phyloP scores from a whole-genome alignment of 2,888 invertebrate genomes.

The Megalurothrips usitatus region DNA sequence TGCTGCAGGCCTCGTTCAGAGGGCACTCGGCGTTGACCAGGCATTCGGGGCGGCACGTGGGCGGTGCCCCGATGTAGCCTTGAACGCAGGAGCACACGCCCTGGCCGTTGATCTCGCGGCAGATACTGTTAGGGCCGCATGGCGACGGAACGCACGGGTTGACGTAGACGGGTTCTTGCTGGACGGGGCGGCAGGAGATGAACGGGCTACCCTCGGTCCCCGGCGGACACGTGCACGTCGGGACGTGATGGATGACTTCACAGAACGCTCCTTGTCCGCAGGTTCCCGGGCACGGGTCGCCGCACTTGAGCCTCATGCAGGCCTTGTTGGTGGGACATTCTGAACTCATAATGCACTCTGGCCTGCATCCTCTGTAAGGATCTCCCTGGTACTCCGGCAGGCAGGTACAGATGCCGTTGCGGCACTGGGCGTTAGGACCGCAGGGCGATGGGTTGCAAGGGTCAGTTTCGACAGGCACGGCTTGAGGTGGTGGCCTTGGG shows the following conservation, averaged over 20 bases:
- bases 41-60: slow-evolving; percentile 75
- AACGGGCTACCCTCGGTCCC: slow-evolving; percentile 64
- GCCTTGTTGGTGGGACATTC: slow-evolving; percentile 68
- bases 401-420: slow-evolving; percentile 45
- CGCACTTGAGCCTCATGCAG: slow-evolving; percentile 68
- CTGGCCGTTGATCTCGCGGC: slow-evolving; percentile 66
- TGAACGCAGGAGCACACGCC: slow-evolving; percentile 66
- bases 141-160: slow-evolving; percentile 66
- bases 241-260: slow-evolving; percentile 65
- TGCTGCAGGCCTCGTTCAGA: slow-evolving; percentile 64
- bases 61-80: slow-evolving; percentile 69
- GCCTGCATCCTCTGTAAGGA: slow-evolving; percentile 57
- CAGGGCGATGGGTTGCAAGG: slow-evolving; percentile 50
- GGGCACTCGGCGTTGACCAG: slow-evolving; percentile 68
- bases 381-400: slow-evolving; percentile 48
- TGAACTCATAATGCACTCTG: slow-evolving; percentile 71
- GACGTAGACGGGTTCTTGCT: slow-evolving; percentile 42
- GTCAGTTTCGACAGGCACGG: slow-evolving; percentile 44
- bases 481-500: slow-evolving; percentile 45
- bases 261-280: slow-evolving; percentile 74
- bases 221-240: slow-evolving; percentile 59
- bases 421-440: slow-evolving; percentile 43
- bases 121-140: slow-evolving; percentile 68
- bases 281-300: slow-evolving; percentile 71
- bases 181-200: slow-evolving; percentile 53